Percentiles rank a stretch among this genome's conserved stretches.
Conservation (phyloP, 2,113 vertebrate genomes). For the Nibea albiflora region DNA sequence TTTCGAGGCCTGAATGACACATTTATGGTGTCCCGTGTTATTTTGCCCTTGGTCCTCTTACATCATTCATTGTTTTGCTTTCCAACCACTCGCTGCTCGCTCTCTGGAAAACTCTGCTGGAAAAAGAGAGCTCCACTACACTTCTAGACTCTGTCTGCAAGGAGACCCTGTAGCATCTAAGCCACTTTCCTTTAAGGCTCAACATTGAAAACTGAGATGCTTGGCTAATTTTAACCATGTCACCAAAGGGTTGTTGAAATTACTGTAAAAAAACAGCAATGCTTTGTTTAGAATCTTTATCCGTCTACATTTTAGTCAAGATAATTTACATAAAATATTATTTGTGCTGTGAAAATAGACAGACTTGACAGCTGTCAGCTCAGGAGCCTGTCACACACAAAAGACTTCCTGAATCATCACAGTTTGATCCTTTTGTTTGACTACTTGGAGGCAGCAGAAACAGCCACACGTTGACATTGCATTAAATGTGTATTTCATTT, state of each 20-base stretch:
- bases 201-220: background rate
- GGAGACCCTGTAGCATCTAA: background rate
- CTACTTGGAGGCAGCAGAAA: no score
- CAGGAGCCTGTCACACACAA: no score
- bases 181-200: background rate
- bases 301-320: background rate
- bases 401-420: no score
- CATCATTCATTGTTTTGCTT: conserved; percentile 74
- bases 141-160: background rate
- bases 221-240: conserved; percentile 6
- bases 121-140: conserved; percentile 21
- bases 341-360: background rate
- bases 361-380: background rate
- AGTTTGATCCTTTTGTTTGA: no score
- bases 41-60: conserved; percentile 49
- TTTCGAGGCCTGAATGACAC: conserved; percentile 50
- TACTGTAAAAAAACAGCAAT: background rate
- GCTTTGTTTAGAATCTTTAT: background rate
- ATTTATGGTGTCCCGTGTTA: conserved; percentile 61
- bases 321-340: background rate
- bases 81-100: conserved; percentile 7
- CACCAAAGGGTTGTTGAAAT: background rate
- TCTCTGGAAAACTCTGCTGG: conserved; percentile 32
- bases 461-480: no score
- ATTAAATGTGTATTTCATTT: no score